These are phyloP conservation scores for Polypterus senegalus DNA, from an alignment of 2,113 vertebrate genomes.

Conservation along the genomic window DNA sequence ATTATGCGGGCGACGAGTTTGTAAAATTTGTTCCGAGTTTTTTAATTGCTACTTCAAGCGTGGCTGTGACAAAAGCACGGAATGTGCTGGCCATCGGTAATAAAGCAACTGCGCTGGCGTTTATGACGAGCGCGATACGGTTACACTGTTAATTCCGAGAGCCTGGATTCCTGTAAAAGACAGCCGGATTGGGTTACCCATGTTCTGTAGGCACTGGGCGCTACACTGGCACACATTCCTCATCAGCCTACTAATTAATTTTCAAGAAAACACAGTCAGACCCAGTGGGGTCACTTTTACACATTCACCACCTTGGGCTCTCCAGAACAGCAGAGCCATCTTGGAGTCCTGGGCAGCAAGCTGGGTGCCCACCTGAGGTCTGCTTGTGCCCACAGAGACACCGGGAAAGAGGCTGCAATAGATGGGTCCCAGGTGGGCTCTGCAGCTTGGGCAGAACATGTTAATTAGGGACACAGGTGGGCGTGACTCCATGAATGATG, in stretches of 20 bases:
- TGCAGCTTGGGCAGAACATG: no score
- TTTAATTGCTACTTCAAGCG: slow-evolving; percentile 35
- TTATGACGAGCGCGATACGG: slow-evolving; percentile 47
- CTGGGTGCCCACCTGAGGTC: not conserved
- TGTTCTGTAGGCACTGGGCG: slow-evolving; percentile 34
- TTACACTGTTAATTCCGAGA: slow-evolving; percentile 47
- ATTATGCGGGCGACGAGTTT: slow-evolving; percentile 27
- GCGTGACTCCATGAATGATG: no score
- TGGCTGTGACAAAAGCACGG: slow-evolving; percentile 62
- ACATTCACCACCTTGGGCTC: no score
- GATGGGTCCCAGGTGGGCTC: not conserved
- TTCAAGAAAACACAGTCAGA: slow-evolving; percentile 9
- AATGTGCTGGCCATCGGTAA: slow-evolving; percentile 50
- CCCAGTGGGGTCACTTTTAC: not conserved
- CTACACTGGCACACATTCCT: slow-evolving; percentile 27
- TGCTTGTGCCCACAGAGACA: slow-evolving; percentile 6
- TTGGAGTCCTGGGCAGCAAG: not conserved
- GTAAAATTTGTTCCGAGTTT: slow-evolving; percentile 33
- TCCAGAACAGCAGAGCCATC: not conserved
- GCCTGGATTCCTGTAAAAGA: slow-evolving; percentile 43
- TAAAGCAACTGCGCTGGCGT: slow-evolving; percentile 45
- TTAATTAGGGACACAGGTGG: no score
- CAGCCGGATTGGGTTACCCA: slow-evolving; percentile 46
- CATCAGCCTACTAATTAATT: slow-evolving; percentile 23
- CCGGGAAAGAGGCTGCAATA: slow-evolving; percentile 1